A percentile compares a stretch with the other conserved stretches of the same genome.
These are phyloP conservation scores for Rousettus leschenaultii DNA, from an alignment of 2,113 vertebrate genomes.

Conservation along the genomic window DNA sequence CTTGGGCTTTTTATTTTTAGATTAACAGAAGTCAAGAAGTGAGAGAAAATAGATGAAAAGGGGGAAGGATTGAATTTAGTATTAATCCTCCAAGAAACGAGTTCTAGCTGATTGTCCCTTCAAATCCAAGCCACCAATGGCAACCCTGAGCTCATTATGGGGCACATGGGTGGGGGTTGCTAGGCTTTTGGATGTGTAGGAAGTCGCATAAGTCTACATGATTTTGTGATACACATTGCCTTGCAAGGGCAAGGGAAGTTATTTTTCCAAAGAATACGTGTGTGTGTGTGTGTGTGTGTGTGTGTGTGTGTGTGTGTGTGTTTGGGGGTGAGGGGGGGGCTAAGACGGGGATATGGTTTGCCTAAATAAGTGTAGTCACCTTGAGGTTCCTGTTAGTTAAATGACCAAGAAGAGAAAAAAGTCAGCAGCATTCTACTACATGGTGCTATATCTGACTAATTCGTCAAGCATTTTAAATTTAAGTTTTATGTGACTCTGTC, in stretches of 20 bases:
- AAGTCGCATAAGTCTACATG: neutral
- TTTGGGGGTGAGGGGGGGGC: too few relatives aligned
- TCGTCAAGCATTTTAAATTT: neutral
- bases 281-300: too few relatives aligned
- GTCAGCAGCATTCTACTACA: neutral
- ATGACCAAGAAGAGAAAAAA: neutral
- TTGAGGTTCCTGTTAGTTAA: neutral
- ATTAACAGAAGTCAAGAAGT: neutral
- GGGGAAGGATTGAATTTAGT: neutral
- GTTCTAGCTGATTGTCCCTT: neutral
- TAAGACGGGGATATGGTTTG: neutral
- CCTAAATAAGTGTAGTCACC: neutral
- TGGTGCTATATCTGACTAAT: neutral
- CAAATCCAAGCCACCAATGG: neutral
- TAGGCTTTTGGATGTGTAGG: neutral
- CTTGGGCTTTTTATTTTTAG: neutral
- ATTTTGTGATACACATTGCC: neutral
- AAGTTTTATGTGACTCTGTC: neutral
- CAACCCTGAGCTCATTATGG: neutral
- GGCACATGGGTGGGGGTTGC: too few relatives aligned
- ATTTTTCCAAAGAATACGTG: constrained; percentile 1
- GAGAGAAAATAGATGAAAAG: neutral
- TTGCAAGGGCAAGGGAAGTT: neutral
- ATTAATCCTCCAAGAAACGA: neutral
- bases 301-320: too few relatives aligned